Evolutionary conservation across 2,888 invertebrate species (phyloP), one percentile per base, ranked within the genome.

Genomic region (Punctoribates punctum): DNA sequence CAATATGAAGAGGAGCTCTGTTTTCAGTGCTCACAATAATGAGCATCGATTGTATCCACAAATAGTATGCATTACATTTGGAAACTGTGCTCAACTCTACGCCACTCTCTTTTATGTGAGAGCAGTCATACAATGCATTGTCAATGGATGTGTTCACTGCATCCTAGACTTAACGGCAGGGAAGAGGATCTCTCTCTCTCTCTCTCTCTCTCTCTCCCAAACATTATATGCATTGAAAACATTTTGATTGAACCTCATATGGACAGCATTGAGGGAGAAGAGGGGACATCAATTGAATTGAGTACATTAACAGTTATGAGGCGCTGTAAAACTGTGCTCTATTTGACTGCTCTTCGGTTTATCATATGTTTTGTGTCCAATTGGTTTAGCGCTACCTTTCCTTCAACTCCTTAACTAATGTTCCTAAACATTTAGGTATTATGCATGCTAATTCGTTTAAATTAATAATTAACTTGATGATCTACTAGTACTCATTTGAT

Each of bases 211-310:
- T n/a, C n/a, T n/a, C n/a, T n/a, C n/a, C n/a, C n/a, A 62, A 20
- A 62, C 60, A 62, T 25, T 20, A 62, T 25, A 62, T 25, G 60
- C 25, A 62, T 62, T 62, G 60, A 62, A 62, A 62, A 25, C 60
- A 62, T 62, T 62, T 62, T 62, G 5, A 62, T 62, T 62, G 8
- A 62, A 62, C 60, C 60, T 23, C 6, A 62, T 62, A 62, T 62
- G 25, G 60, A 62, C 60, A 20, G 54, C n/a, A n/a, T 54, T 54
- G 54, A 17, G 25, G 25, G 27, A 25, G 60, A 20, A 62, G 27
- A 25, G 60, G 60, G 60, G n/a, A n/a, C 5, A 54, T 5, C 54
- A 54, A 11, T 46, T 62, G 8, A 62, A 23, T 62, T 25, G 9
- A 20, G 25, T 25, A 15, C 60, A 62, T 62, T 62, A 62, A 62